These are phyloP conservation scores for Tetanocera ferruginea DNA, from an alignment of 2,888 invertebrate genomes.

Conservation along the genomic window DNA sequence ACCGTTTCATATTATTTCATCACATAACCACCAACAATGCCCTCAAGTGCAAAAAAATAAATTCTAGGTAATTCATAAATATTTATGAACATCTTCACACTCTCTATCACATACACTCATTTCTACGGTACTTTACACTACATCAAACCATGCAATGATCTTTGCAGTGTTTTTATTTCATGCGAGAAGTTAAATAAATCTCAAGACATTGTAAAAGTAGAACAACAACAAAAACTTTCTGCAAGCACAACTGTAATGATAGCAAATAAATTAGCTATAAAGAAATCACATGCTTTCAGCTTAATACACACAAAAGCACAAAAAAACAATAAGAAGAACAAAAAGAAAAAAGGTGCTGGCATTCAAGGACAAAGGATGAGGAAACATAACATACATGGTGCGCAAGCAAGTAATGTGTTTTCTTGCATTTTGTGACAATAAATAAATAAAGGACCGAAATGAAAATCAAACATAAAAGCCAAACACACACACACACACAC, in stretches of 20 bases:
- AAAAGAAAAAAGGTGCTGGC: not conserved
- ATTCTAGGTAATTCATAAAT: no score
- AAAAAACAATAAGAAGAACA: not conserved
- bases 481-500: not conserved
- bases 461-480: conserved; percentile 2
- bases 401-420: not conserved
- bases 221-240: not conserved
- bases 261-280: conserved; percentile 4
- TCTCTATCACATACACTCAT: not conserved
- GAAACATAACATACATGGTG: not conserved
- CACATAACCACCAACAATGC: no score
- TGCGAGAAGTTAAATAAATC: conserved; percentile 9
- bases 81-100: not conserved
- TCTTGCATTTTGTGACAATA: not conserved
- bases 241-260: not conserved
- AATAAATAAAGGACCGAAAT: conserved; percentile 12
- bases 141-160: not conserved
- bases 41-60: no score
- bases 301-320: not conserved
- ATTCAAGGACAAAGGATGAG: not conserved
- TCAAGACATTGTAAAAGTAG: not conserved
- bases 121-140: not conserved
- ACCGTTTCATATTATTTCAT: no score
- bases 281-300: not conserved
- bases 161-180: not conserved